phyloP scores from a whole-genome alignment of 1,140 invertebrate species.

The Yoshiicerus persimilis region DNA sequence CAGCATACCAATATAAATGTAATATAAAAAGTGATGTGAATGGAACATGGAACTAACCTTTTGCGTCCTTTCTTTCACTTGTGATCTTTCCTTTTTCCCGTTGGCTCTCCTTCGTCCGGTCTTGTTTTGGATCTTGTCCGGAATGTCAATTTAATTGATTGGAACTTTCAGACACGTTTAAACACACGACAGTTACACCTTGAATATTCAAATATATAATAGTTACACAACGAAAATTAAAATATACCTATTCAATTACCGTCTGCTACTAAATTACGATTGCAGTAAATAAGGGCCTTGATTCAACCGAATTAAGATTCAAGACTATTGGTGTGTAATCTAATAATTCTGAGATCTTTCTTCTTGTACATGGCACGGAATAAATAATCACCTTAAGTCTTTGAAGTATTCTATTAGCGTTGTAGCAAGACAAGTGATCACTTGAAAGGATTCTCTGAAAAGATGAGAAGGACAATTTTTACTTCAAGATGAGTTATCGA shows the following conservation, averaged over 20 bases:
- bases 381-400: background rate
- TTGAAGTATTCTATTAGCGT: background rate
- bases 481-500: background rate
- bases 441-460: background rate
- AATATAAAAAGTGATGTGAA: background rate
- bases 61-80: background rate
- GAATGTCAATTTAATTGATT: background rate
- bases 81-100: background rate
- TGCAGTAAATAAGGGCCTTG: no score
- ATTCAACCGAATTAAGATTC: no score
- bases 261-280: no score
- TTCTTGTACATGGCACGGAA: background rate
- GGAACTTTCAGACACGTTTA: background rate
- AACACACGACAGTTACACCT: background rate
- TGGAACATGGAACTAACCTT: background rate
- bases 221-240: background rate
- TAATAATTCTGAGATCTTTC: background rate
- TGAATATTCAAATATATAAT: background rate
- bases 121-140: background rate
- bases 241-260: no score
- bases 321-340: background rate
- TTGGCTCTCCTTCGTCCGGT: background rate
- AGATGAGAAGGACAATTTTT: background rate
- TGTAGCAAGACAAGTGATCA: background rate
- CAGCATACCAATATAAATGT: background rate